Percentiles rank a stretch among this genome's conserved stretches.
Evolutionary conservation across 2,113 vertebrate genomes (phyloP).

Genomic region (Odocoileus hemionus): DNA sequence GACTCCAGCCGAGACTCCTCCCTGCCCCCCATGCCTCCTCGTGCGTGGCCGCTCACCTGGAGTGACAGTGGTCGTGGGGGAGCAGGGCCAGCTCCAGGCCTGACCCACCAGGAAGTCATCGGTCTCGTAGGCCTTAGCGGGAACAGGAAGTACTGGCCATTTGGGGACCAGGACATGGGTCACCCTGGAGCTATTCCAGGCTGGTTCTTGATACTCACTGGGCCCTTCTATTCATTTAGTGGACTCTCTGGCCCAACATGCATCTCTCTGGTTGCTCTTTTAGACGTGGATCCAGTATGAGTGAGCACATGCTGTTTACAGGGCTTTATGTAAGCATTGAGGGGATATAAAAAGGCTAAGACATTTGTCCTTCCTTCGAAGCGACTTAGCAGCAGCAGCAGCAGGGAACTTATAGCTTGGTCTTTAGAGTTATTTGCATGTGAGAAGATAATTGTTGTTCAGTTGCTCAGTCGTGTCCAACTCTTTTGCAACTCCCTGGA

Average conservation of each 20-base stretch:
- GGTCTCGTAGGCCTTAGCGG: fast-evolving
- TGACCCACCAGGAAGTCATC: not conserved
- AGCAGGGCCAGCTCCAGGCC: not conserved
- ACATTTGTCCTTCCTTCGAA: not conserved
- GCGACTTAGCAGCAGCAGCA: too few relatives aligned
- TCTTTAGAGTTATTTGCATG: not conserved
- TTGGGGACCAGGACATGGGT: not conserved
- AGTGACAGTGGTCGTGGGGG: fast-evolving
- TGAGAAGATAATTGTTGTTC: not conserved
- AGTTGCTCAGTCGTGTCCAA: not conserved
- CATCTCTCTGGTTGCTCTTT: not conserved
- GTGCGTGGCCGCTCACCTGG: not conserved
- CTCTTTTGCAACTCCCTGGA: not conserved
- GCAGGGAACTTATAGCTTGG: not conserved
- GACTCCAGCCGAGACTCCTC: not conserved
- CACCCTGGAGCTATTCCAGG: not conserved
- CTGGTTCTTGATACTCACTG: too few relatives aligned
- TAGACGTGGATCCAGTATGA: not conserved
- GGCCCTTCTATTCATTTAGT: not conserved
- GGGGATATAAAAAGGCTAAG: not conserved
- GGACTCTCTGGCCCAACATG: not conserved
- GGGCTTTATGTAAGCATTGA: not conserved
- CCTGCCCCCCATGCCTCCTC: not conserved
- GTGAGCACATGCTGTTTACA: not conserved
- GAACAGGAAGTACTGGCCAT: not conserved